These are phyloP conservation scores for Girardinichthys multiradiatus DNA, from an alignment of 2,113 vertebrate species.

Conservation along the genomic window DNA sequence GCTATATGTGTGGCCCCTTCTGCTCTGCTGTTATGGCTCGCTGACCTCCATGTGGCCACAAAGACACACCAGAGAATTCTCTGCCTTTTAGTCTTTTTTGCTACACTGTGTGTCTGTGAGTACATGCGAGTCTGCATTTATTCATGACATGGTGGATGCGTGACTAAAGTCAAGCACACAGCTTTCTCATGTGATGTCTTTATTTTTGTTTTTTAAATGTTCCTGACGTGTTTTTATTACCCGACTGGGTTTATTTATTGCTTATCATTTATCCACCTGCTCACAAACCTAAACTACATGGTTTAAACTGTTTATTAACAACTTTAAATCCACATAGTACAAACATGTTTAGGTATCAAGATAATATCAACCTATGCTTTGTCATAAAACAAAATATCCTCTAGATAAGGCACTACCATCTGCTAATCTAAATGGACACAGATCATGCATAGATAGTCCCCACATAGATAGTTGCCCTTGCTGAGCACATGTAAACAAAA, in stretches of 20 bases:
- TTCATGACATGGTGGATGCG: background rate
- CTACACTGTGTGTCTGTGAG: constrained; percentile 1
- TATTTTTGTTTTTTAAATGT: background rate
- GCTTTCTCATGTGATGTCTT: background rate
- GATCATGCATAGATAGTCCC: constrained; percentile 20
- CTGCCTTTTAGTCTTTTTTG: constrained; percentile 54
- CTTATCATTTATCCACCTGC: background rate
- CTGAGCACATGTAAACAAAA: no score
- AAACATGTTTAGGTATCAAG: no score
- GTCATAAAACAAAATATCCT: background rate
- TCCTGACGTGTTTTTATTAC: background rate
- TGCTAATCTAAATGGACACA: constrained; percentile 26
- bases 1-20: constrained; percentile 49
- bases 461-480: constrained; percentile 3
- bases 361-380: background rate
- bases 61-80: constrained; percentile 34
- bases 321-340: no score
- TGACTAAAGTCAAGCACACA: background rate
- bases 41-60: constrained; percentile 56
- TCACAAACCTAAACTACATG: background rate
- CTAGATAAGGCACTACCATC: constrained; percentile 20
- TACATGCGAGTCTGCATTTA: constrained; percentile 1
- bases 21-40: constrained; percentile 48
- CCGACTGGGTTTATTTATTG: background rate
- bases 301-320: no score